Evolutionary conservation across 1,140 invertebrate genomes (phyloP), one percentile per base, ranked within the genome.

Genomic region (Neocloeon triangulifer): DNA sequence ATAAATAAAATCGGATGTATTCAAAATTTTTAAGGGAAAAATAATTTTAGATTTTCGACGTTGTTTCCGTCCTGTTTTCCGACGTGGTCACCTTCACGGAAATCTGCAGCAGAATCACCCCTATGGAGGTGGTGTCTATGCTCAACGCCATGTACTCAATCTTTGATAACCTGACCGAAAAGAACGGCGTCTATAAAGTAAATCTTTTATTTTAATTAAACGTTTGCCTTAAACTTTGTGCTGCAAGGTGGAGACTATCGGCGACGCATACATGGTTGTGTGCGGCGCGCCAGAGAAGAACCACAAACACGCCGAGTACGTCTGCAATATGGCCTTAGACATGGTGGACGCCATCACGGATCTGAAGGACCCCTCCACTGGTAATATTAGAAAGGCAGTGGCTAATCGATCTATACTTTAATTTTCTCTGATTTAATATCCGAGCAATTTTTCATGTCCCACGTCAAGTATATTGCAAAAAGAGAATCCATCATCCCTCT

Each of bases 71-170:
- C 35, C 58, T 96, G 8, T 95, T 95, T 55, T 92, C 85, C 9
- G 89, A 97, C 50, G 86, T 96, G 3, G 89, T 95, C 0, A 89
- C 79, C 0, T 97, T 97, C 51, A 94, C 88, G 0, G 79, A 88
- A 51, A 95, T 96, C 41, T 96, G 89, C 46, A 85, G 80, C 39
- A 62, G 81, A 32, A 86, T 95, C 38, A 81, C 79, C 0, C 89
- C 89, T 0, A 85, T 94, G 84, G 79, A 92, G 49, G 88, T 94
- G 8, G 88, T 94, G 0, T 85, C 81, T n/a, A 89, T 92, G 84
- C 55, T 94, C 3, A 94, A 92, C 51, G 78, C 73, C 5, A 89
- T 91, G 84, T 91, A 89, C 50, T 86, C 80, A 0, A 72, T 88
- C 34, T 89, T 89, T 45, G 84, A 91, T 44, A 76, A 72, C 2